Evolutionary conservation across 2,797 vertebrate species (phyloP), one percentile per base, ranked within the genome.

Genomic region (Xerus rutilus): DNA sequence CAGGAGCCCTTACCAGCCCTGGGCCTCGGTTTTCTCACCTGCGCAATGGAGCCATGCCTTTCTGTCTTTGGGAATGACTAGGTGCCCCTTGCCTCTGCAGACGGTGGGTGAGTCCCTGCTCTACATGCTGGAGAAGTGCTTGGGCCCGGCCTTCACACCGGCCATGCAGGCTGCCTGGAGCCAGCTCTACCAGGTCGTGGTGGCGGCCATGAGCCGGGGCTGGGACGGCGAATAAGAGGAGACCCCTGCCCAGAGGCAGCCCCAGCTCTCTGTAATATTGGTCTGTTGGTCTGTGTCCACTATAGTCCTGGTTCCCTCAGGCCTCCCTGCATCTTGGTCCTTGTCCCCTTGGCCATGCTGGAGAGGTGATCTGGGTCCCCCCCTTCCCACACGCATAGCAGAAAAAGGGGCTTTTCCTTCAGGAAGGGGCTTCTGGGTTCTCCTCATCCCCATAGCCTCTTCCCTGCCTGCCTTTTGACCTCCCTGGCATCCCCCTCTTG

Each of bases 81-180:
- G 74, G 90, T 83, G 15, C 82, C 35, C 3, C 57, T 97, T 64
- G 1, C 76, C 45, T 97, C 72, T 97, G 86, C 98, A 99, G 99
- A 96, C 99, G 43, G 99, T 99, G 0, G 99, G 99, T 0, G 99
- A 99, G 98, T 99, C 99, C 74, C 98, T 99, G 95, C 99, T 99
- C 91, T 99, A 99, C 98, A 99, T 99, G 99, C 98, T 99, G 98
- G 99, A 99, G 98, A 98, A 98, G 97, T 99, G 99, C 95, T 98
- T 99, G 96, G 99, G 99, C 43, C 98, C 99, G 11, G 98, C 98
- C 94, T 99, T 99, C 98, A 99, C 99, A 0, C 98, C 99, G 0
- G 98, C 99, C 0, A 86, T 99, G 84, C 98, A 97, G 92, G 99
- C 99, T 86, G 99, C 99, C 97, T 99, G 99, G 99, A 99, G 99